phyloP scores from a whole-genome alignment of 2,113 vertebrate genomes.

The Aegithalos caudatus region DNA sequence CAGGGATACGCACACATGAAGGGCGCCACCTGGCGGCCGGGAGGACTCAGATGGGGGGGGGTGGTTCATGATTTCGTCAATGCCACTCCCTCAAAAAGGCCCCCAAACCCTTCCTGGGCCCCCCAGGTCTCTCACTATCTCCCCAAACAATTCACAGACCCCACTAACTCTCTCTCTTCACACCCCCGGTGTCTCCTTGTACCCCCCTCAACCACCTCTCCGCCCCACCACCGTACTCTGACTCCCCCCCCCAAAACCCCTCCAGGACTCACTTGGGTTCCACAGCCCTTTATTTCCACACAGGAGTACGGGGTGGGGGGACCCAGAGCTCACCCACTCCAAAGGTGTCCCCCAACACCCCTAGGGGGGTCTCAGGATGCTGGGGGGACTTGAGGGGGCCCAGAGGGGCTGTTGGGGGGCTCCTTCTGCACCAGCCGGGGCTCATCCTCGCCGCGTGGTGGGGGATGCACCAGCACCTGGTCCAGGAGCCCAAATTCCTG shows the following conservation, averaged over 20 bases:
- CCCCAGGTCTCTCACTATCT: background rate
- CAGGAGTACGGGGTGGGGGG: background rate
- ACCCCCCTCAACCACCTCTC: background rate
- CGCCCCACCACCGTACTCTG: background rate
- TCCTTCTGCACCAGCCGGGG: background rate
- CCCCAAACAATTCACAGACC: background rate
- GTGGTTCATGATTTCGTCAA: background rate
- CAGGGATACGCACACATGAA: background rate
- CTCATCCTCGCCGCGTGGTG: background rate
- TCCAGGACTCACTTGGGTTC: background rate
- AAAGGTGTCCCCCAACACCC: background rate
- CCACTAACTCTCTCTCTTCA: too few species aligned
- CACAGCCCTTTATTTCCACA: background rate
- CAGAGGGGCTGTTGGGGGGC: background rate
- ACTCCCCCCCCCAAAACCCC: background rate
- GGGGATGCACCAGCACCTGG: background rate
- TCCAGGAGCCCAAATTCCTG: background rate
- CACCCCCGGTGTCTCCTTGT: too few species aligned
- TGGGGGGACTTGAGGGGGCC: background rate
- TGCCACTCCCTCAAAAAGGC: too few species aligned
- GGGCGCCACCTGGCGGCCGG: background rate
- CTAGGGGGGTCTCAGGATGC: background rate
- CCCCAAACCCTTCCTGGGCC: too few species aligned
- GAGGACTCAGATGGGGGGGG: too few species aligned
- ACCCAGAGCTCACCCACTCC: background rate